Evolutionary conservation across 2,113 vertebrate species (phyloP).

Genomic region (Cephalopterus ornatus): DNA sequence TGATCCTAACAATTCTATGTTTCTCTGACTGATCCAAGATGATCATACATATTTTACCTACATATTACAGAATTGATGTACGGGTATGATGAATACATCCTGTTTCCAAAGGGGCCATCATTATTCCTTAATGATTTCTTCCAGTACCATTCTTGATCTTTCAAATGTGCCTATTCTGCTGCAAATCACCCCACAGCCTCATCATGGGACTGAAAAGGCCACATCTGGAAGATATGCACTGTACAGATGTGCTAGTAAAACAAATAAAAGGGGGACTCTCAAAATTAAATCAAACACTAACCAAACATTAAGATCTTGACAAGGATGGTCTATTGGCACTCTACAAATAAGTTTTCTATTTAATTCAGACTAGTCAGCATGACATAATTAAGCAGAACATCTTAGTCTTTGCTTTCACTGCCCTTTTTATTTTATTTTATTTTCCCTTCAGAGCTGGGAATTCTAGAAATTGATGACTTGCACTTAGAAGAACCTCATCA

Average conservation of each 20-base stretch:
- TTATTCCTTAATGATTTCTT: background rate
- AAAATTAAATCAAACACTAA: background rate
- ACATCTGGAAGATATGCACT: background rate
- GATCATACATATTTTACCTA: background rate
- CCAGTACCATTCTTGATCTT: background rate
- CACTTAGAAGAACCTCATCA: background rate
- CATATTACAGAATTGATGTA: background rate
- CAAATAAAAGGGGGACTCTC: background rate
- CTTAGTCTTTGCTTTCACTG: background rate
- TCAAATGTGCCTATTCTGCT: background rate
- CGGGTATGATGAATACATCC: too few relatives aligned
- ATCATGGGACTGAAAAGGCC: background rate
- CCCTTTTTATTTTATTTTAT: background rate
- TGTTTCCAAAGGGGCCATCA: background rate
- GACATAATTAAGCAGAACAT: background rate
- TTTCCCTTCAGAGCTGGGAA: background rate
- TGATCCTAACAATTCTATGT: background rate
- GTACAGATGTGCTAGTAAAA: background rate
- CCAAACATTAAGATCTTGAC: background rate
- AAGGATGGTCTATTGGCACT: background rate
- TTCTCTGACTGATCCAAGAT: background rate
- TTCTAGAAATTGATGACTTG: background rate
- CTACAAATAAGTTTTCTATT: background rate
- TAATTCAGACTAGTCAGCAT: background rate
- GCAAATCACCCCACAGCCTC: background rate